Percentiles rank a stretch among this genome's conserved stretches.
phyloP scores from a whole-genome alignment of 2,888 invertebrate species.

The Amiota communis region DNA sequence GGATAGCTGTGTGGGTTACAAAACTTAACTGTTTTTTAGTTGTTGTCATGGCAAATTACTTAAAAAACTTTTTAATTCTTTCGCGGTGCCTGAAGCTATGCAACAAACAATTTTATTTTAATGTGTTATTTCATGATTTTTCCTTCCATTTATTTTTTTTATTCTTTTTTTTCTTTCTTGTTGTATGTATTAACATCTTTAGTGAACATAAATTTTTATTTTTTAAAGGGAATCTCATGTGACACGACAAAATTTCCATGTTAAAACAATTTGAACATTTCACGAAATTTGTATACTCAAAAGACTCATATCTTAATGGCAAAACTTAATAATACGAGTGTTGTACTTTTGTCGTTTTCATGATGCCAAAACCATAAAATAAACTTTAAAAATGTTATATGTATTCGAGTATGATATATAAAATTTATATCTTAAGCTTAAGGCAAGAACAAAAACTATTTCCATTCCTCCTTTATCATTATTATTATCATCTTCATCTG shows the following conservation, averaged over 20 bases:
- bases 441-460: too few species aligned
- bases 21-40: conserved; percentile 1
- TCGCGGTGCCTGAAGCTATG: neutral
- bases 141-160: neutral
- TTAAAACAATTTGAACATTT: too few species aligned
- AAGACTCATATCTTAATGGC: conserved; percentile 18
- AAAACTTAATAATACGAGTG: neutral
- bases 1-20: too few species aligned
- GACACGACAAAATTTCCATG: too few species aligned
- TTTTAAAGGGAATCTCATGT: too few species aligned
- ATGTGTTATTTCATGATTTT: neutral
- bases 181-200: neutral
- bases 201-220: neutral
- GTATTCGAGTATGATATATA: too few species aligned
- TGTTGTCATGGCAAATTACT: conserved; percentile 10
- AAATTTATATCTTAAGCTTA: too few species aligned
- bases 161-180: neutral
- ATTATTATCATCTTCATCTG: too few species aligned
- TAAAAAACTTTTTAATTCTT: conserved; percentile 6
- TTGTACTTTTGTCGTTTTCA: too few species aligned
- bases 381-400: too few species aligned
- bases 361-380: too few species aligned
- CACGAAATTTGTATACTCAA: neutral
- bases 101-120: neutral
- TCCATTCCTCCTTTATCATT: too few species aligned